Evolutionary conservation across 1,140 invertebrate genomes (phyloP).

Genomic region (Tetranychus cinnabarinus): DNA sequence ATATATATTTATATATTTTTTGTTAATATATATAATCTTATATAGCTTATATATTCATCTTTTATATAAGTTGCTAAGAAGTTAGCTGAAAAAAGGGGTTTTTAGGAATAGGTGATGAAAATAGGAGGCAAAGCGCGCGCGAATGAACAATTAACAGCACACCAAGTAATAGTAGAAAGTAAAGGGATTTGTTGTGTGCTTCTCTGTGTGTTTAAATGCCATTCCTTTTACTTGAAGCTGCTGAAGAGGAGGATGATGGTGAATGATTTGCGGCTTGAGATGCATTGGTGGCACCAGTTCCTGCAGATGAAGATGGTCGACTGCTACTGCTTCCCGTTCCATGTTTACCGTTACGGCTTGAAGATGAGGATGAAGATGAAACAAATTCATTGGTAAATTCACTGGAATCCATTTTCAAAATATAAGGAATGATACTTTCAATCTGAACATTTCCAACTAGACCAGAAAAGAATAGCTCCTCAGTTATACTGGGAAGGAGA

Average conservation of each 20-base stretch:
- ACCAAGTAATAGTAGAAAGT: not conserved
- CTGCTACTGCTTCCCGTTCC: not conserved
- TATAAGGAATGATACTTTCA: conserved; percentile 71
- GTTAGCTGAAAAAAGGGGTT: not conserved
- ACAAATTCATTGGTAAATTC: conserved; percentile 16
- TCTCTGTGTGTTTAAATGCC: not conserved
- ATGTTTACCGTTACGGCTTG: not conserved
- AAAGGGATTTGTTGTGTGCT: not conserved
- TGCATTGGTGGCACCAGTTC: not conserved
- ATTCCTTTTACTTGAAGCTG: not conserved
- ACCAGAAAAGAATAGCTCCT: conserved; percentile 77
- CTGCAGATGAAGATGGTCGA: not conserved
- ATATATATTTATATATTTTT: no score
- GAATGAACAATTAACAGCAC: not conserved
- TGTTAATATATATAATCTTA: not conserved
- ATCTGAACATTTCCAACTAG: conserved; percentile 76
- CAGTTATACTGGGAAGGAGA: conserved; percentile 50
- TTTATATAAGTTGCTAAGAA: not conserved
- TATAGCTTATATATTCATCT: not conserved
- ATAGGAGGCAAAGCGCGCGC: not conserved
- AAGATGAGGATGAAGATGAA: not conserved
- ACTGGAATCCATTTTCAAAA: conserved; percentile 47
- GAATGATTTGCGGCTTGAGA: not conserved
- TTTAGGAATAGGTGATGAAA: not conserved
- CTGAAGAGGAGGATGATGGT: not conserved